Evolutionary conservation across 2,888 invertebrate species (phyloP), one percentile per base, ranked within the genome.

Genomic region (Caenorhabditis macrosperma): DNA sequence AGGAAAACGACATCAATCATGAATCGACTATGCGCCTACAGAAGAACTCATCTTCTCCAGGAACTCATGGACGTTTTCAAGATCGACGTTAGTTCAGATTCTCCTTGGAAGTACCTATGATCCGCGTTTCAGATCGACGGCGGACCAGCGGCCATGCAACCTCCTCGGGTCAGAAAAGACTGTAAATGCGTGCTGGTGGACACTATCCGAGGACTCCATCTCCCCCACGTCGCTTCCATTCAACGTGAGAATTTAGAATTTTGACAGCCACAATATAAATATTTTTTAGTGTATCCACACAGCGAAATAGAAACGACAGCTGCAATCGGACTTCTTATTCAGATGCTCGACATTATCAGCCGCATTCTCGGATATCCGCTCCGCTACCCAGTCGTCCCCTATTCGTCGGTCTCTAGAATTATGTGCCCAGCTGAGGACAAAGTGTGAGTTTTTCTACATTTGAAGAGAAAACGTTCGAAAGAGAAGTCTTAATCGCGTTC

Each of bases 291-390:
- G 82, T 28, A 84, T 91, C 94, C 94, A 88, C 92, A 93, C 77
- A 93, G 93, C 54, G 94, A 94, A 79, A 93, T 93, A 22, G 94
- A 93, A 91, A 92, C 95, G 66, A 94, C 95, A 0, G 95, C 95
- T n/a, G 95, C 95, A 0, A 93, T 96, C 2, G 96, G 96, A 7
- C 95, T 94, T 90, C 94, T 95, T 10, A 94, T 95, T 17, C 96
- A 97, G 90, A 93, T 95, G 17, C 93, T 95, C 0, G 93, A 94
- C 78, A 94, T 96, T 92, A 94, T 95, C 57, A 94, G 95, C 0
- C 94, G 94, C 57, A 93, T 97, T 87, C 92, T 97, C 61, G 94
- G 95, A 91, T 94, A 95, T 86, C 96, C 97, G 35, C 92, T 96
- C 22, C 93, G 96, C 44, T 96, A 97, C 91, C 94, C 94, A 35